Percentiles rank a stretch among this genome's conserved stretches.
phyloP scores from a whole-genome alignment of 2,113 vertebrate genomes.

The Lagenorhynchus albirostris region DNA sequence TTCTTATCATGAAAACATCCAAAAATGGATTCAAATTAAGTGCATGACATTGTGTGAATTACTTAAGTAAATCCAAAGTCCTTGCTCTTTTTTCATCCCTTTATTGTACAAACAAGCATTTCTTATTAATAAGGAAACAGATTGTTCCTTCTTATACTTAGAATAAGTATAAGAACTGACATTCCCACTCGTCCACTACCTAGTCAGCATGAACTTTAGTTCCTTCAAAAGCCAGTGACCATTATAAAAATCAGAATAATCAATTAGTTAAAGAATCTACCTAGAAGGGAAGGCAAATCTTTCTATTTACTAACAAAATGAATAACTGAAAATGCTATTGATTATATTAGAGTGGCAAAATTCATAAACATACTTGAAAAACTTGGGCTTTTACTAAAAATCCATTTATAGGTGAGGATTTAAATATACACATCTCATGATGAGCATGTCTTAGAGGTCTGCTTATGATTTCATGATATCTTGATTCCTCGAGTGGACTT shows the following conservation, averaged over 20 bases:
- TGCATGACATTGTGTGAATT: not conserved
- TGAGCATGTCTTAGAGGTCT: not conserved
- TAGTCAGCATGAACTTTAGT: not conserved
- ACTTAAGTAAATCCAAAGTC: constrained; percentile 20
- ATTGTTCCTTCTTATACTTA: not conserved
- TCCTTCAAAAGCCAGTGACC: not conserved
- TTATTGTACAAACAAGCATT: not conserved
- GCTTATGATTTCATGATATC: not conserved
- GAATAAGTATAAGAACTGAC: not conserved
- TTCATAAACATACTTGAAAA: not conserved
- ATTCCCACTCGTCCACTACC: not conserved
- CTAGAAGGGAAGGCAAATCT: not conserved
- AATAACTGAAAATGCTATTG: not conserved
- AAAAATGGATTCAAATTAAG: not conserved
- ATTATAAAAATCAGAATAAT: not conserved
- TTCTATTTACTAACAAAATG: not conserved
- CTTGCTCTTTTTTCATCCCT: constrained; percentile 2
- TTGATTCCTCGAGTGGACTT: constrained; percentile 30
- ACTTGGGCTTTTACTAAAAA: not conserved
- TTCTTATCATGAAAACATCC: constrained; percentile 17
- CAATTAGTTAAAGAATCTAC: not conserved
- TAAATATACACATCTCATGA: not conserved
- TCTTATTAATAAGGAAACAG: not conserved
- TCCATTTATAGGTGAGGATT: not conserved
- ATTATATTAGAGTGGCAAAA: not conserved